Evolutionary conservation across 2,797 vertebrate species (phyloP).

Genomic region (Poecilia wingei): DNA sequence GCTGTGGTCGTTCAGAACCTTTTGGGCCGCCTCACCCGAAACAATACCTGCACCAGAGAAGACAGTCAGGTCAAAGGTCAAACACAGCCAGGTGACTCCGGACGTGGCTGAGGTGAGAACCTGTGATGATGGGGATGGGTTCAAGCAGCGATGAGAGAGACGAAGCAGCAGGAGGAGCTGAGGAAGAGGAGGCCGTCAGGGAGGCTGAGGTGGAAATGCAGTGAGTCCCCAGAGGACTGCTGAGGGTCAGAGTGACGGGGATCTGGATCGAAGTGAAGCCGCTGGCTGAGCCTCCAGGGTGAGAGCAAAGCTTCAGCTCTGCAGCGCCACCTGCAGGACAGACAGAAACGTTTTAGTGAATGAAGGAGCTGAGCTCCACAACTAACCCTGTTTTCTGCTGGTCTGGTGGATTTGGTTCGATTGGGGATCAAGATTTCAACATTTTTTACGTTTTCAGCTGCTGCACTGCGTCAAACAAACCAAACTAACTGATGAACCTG

Average conservation of each 20-base stretch:
- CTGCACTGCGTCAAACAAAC: too few relatives aligned
- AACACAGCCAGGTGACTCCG: background rate
- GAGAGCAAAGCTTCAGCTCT: slow-evolving; percentile 39
- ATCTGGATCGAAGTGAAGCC: slow-evolving; percentile 58
- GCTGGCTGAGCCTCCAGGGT: slow-evolving; percentile 56
- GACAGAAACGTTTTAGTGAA: background rate
- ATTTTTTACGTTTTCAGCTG: too few relatives aligned
- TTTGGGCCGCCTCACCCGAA: slow-evolving; percentile 65
- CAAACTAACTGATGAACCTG: too few relatives aligned
- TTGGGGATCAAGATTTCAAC: too few relatives aligned
- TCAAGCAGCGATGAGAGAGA: background rate
- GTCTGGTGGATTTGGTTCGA: too few relatives aligned
- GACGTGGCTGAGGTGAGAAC: slow-evolving; percentile 17
- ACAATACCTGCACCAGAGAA: slow-evolving; percentile 54
- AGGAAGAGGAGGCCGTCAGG: background rate
- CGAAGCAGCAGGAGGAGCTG: background rate
- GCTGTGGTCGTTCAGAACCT: slow-evolving; percentile 53
- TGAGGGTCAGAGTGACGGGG: slow-evolving; percentile 15
- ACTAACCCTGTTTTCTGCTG: too few relatives aligned
- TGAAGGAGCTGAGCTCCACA: background rate
- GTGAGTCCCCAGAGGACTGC: background rate
- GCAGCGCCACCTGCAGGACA: slow-evolving; percentile 36
- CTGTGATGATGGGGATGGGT: slow-evolving; percentile 65
- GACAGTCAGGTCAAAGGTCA: background rate
- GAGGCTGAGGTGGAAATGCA: slow-evolving; percentile 8